These are phyloP conservation scores for Erethizon dorsatum DNA, from an alignment of 2,797 vertebrate species.

Conservation along the genomic window DNA sequence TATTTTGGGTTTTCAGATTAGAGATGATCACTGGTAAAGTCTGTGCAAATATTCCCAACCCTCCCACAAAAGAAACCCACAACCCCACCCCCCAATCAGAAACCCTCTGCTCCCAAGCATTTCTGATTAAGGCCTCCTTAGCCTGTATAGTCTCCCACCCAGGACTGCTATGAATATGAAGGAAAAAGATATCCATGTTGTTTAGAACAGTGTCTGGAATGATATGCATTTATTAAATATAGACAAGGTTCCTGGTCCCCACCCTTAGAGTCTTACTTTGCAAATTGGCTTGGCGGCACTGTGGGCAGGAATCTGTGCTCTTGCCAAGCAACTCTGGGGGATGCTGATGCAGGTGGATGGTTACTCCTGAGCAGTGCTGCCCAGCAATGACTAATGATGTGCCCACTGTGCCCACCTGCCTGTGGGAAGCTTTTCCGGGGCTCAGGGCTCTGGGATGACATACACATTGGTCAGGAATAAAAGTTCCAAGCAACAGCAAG, in stretches of 20 bases:
- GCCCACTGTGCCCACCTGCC: not conserved
- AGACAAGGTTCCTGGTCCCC: not conserved
- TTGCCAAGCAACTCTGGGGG: not conserved
- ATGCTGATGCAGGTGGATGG: not conserved
- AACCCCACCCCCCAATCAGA: not conserved
- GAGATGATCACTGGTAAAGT: not conserved
- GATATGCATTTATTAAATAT: not conserved
- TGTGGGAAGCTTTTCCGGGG: not conserved
- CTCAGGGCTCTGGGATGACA: not conserved
- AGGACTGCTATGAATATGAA: not conserved
- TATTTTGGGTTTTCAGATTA: not conserved
- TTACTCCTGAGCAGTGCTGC: not conserved
- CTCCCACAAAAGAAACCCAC: not conserved
- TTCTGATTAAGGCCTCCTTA: not conserved
- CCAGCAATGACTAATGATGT: not conserved
- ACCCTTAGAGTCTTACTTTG: not conserved
- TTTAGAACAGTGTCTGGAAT: not conserved
- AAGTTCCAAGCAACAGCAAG: not conserved
- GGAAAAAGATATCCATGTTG: not conserved
- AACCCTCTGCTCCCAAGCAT: not conserved
- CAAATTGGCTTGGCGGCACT: not conserved
- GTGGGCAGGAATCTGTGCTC: conserved; percentile 30
- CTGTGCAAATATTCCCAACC: not conserved
- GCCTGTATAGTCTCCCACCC: not conserved
- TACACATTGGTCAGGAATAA: not conserved